These are phyloP conservation scores for Oncorhynchus masou DNA, from an alignment of 2,113 vertebrate genomes.

Conservation along the genomic window DNA sequence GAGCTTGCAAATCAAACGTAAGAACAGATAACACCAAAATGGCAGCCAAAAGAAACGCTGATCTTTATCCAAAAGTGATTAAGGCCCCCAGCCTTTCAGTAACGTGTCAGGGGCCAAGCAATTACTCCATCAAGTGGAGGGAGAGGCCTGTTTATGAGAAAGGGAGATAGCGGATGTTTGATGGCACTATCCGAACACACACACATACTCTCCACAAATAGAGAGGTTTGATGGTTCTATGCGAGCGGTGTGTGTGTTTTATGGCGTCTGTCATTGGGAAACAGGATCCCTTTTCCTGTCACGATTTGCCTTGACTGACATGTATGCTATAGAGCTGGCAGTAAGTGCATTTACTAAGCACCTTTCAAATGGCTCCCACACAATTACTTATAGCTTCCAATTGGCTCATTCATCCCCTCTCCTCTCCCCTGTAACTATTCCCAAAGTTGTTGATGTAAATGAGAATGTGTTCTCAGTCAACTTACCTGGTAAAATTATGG, in stretches of 20 bases:
- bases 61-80: conserved; percentile 41
- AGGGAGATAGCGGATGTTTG: too few relatives aligned
- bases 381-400: background rate
- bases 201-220: background rate
- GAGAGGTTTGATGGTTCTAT: background rate
- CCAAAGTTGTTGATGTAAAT: too few relatives aligned
- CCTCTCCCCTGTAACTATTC: too few relatives aligned
- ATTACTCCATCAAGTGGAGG: conserved; percentile 40
- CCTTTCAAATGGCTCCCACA: background rate
- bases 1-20: background rate
- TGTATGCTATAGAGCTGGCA: background rate
- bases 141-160: conserved; percentile 6
- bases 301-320: background rate
- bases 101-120: conserved; percentile 52
- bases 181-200: background rate
- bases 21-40: conserved; percentile 42
- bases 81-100: background rate
- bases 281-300: background rate
- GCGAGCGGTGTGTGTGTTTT: too few relatives aligned
- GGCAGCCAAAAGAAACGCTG: conserved; percentile 40
- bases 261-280: background rate
- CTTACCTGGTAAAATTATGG: too few relatives aligned
- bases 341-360: background rate
- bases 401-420: too few relatives aligned
- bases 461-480: too few relatives aligned